Base-by-base conservation (phyloP, 1,140 invertebrate genomes). In the Drosophila mauritiana region DNA sequence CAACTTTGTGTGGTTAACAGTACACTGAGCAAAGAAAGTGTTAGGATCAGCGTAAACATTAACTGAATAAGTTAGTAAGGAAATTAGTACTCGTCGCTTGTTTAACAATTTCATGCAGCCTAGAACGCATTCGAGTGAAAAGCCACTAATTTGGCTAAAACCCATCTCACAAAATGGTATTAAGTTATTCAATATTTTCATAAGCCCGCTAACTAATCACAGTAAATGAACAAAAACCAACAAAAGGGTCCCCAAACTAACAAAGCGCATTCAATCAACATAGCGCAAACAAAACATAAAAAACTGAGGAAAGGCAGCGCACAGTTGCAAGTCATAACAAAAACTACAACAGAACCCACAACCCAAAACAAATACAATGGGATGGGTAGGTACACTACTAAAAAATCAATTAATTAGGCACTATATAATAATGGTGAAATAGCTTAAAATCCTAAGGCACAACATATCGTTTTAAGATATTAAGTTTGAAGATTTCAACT, bases 301-400 rank as follows among this genome's bases (percentile, higher is more conserved):
- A 53, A 36, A 45, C 52, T 15, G 10, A 27, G 48, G 37, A 55
- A 68, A 52, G 34, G 12, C 36, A 36, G 36, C 31, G 20, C 70
- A 82, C 83, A 88, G 78, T 86, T 88, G 83, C 83, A 88, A 88
- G 83, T 86, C 83, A 86, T 88, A 88, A 86, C 82, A 86, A 88
- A 82, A 78, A 79, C 70, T 79, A 75, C 82, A 81, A 78, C 82
- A 86, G 70, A 68, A 63, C 77, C 62, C 49, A 68, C 64, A 84
- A 52, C 39, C 45, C 81, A 73, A 83, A 69, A 55, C 69, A 81
- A 81, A 72, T 76, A 81, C 61, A 61, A 69, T 52, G 54, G 48
- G 54, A 57, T 11, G 39, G n/a, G 48, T 37, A 62, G 49, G 36
- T 34, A 55, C 48, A 79, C 59, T 54, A 39, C 15, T 10, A 63